Evolutionary conservation across 1,140 invertebrate genomes (phyloP), one percentile per base, ranked within the genome.

Genomic region (Coelopa frigida): DNA sequence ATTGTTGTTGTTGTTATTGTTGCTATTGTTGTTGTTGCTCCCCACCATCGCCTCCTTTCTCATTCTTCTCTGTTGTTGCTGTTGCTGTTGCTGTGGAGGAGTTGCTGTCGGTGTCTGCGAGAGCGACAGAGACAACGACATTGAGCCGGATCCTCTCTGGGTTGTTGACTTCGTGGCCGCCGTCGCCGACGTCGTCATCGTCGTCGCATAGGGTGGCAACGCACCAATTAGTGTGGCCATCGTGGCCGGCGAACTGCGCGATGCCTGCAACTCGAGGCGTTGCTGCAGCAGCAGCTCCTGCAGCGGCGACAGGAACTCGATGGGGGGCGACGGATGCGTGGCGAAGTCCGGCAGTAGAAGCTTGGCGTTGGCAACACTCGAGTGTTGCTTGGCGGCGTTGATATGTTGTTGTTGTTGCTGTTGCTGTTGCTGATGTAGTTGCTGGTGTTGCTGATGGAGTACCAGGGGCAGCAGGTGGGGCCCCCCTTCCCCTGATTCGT

Each of bases 251-350:
- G 35, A 21, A 17, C 22, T 1, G 15, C 35, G 18, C 5, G 23
- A 51, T 8, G 48, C 52, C 11, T 55, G 52, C 8, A 44, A 52
- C 37, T 57, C 18, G 37, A 21, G 55, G 26, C 48, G 53, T 35
- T 54, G 47, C 37, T 59, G 51, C 11, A 63, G 54, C 61, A 61
- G 58, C 43, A 61, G 58, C 59, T 63, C 58, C 49, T 64, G 58
- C 46, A 63, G 39, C 27, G 61, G 61, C 50, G 61, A 55, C 54
- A 64, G 42, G 48, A 64, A 63, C 27, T 63, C 47, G 61, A 58
- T 56, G 63, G 48, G 54, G 61, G 55, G 60, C 58, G 60, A 49
- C 59, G 55, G 20, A 29, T 20, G 11, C 32, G 40, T 10, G 32
- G 26, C 5, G 14, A 27, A 15, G n/a, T n/a, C 32, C 15, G 24